Evolutionary conservation across 1,140 invertebrate genomes (phyloP), one percentile per base, ranked within the genome.

Genomic region (Dufourea novaeangliae): DNA sequence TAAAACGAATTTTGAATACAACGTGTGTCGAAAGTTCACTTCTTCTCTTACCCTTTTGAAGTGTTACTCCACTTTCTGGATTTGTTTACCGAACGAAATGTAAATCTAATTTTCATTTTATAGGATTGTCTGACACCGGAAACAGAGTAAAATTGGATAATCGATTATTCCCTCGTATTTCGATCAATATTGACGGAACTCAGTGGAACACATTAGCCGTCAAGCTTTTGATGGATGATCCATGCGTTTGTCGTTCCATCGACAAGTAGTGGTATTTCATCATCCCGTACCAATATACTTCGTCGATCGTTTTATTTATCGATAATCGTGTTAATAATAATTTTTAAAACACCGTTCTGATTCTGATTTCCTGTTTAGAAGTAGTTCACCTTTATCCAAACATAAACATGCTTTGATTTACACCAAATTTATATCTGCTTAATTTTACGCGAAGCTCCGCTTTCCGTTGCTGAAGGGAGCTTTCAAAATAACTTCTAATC

Each of bases 1-100:
- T 87, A 83, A 87, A 86, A 62, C 67, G 52, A 85, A 86, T 86
- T 85, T 86, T 86, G 80, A 86, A 80, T 86, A 86, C 41, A 80
- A 71, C 10, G 56, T 0, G 17, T 14, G 14, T 39, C 27, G 20
- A 8, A 6, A 1, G 8, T 4, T 8, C 20, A 17, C n/a, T 17
- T n/a, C n/a, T 80, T 37, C 0, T 17, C 41, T 46, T 64, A 52
- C 11, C 62, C 64, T 5, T 29, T 32, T 22, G 62, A 54, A 12
- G 22, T 22, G 0, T 0, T 63, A 22, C 14, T 39, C 20, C 32
- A 27, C 34, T 39, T 66, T 73, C 22, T 41, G 63, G 27, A 10
- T 50, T 46, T 2, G 44, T 41, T 50, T 22, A n/a, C n/a, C n/a
- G n/a, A n/a, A n/a, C n/a, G n/a, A n/a, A n/a, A n/a, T n/a, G n/a